A percentile compares a stretch with the other conserved stretches of the same genome.
Conservation (phyloP, 2,797 vertebrate species). For the Muraenolepis orangiensis region DNA sequence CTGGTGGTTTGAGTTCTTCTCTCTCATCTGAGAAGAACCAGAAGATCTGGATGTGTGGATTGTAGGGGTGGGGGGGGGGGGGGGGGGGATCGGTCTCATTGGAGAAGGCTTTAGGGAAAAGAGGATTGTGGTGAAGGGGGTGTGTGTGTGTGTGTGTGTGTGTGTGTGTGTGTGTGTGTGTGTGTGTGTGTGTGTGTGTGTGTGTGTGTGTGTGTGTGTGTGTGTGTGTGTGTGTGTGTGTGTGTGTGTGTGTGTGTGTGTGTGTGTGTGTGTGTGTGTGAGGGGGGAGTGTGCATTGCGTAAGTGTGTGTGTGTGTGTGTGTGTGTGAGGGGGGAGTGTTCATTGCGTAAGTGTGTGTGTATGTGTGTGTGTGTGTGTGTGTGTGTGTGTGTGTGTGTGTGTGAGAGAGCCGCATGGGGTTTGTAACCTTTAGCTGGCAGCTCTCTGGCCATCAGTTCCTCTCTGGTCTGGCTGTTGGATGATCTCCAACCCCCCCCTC, state of each 20-base stretch:
- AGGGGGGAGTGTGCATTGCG: too few species aligned
- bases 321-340: too few species aligned
- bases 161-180: slow-evolving; percentile 18
- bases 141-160: not conserved
- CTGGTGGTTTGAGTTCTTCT: not conserved
- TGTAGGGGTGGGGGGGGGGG: not conserved
- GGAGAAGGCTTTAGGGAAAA: not conserved
- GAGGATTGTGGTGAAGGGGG: not conserved
- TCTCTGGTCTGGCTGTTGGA: not conserved
- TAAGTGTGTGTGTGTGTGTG: not conserved
- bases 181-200: slow-evolving; percentile 20
- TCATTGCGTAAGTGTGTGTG: not conserved
- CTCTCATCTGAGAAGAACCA: slow-evolving; percentile 10
- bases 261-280: slow-evolving; percentile 11
- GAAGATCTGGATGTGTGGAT: not conserved
- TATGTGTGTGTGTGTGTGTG: slow-evolving; percentile 25
- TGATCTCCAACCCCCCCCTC: not conserved
- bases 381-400: slow-evolving; percentile 22
- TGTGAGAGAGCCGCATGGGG: not conserved
- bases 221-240: slow-evolving; percentile 18
- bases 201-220: slow-evolving; percentile 11
- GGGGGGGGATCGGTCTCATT: not conserved
- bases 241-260: slow-evolving; percentile 20
- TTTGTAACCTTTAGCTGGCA: not conserved
- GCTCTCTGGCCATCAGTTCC: not conserved